Evolutionary conservation across 2,888 invertebrate species (phyloP).

Genomic region (Andrena marginata): DNA sequence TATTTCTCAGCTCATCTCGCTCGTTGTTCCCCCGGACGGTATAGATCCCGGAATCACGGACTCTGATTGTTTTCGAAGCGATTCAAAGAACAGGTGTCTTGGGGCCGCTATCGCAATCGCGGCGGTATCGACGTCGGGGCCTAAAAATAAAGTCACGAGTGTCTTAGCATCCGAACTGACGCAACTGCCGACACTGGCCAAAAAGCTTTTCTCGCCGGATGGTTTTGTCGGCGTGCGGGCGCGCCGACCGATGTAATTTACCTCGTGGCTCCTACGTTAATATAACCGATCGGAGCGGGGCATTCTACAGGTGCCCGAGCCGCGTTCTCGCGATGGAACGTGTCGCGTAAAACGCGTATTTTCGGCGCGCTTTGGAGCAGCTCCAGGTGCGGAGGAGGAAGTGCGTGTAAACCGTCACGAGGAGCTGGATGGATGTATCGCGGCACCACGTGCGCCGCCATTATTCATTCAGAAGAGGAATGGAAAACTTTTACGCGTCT

Average conservation of each 20-base stretch:
- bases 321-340: conserved; percentile 46
- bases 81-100: conserved; percentile 80
- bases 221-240: conserved; percentile 46
- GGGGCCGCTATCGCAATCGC: conserved; percentile 71
- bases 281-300: conserved; percentile 34
- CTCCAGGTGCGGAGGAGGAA: conserved; percentile 70
- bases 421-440: conserved; percentile 36
- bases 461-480: conserved; percentile 34
- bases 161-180: conserved; percentile 63
- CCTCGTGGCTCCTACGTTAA: conserved; percentile 54
- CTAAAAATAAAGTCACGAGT: conserved; percentile 77
- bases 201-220: conserved; percentile 59
- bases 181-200: conserved; percentile 56
- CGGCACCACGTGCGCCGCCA: conserved; percentile 44
- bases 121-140: conserved; percentile 75
- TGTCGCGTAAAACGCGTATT: conserved; percentile 64
- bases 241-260: conserved; percentile 14
- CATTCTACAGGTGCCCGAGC: conserved; percentile 73
- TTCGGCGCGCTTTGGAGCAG: conserved; percentile 67
- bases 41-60: neutral
- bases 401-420: conserved; percentile 40
- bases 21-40: neutral
- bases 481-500: conserved; percentile 8
- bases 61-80: conserved; percentile 39
- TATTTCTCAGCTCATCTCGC: neutral